phyloP scores from a whole-genome alignment of 35 echinoderm and acorn worm genomes.

The Heliocidaris erythrogramma region DNA sequence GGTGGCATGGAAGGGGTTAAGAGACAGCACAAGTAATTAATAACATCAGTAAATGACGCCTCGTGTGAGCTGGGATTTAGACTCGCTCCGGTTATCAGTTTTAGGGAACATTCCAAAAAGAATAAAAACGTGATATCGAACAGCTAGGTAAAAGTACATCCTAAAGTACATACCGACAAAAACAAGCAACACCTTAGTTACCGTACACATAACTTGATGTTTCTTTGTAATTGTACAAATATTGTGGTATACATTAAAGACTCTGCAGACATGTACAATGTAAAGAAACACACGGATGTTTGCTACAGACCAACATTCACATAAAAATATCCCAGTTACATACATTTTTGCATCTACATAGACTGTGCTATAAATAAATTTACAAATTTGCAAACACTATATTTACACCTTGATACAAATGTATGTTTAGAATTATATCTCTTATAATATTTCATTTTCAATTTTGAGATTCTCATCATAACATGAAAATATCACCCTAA shows the following conservation, averaged over 20 bases:
- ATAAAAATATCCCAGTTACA: not conserved
- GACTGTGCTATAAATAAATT: not conserved
- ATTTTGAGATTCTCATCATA: not conserved
- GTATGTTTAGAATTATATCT: constrained; percentile 7
- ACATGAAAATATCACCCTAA: not conserved
- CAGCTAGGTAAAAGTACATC: no score
- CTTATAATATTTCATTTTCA: constrained; percentile 19
- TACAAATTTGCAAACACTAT: constrained; percentile 13
- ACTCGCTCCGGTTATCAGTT: no score
- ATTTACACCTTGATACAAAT: not conserved
- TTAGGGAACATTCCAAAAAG: no score
- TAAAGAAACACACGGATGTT: not conserved
- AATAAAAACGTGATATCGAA: no score
- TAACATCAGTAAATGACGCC: no score
- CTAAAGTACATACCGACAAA: not conserved
- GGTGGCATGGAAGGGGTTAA: no score
- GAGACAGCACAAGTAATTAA: no score
- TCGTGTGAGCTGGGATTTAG: no score
- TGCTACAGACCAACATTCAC: not conserved
- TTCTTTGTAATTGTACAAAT: not conserved
- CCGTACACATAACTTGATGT: not conserved
- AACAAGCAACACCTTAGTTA: not conserved
- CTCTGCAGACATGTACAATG: not conserved
- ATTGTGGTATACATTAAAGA: not conserved
- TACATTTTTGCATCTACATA: constrained; percentile 13